Evolutionary conservation across 2,797 vertebrate species (phyloP).

Genomic region (Salmo trutta): DNA sequence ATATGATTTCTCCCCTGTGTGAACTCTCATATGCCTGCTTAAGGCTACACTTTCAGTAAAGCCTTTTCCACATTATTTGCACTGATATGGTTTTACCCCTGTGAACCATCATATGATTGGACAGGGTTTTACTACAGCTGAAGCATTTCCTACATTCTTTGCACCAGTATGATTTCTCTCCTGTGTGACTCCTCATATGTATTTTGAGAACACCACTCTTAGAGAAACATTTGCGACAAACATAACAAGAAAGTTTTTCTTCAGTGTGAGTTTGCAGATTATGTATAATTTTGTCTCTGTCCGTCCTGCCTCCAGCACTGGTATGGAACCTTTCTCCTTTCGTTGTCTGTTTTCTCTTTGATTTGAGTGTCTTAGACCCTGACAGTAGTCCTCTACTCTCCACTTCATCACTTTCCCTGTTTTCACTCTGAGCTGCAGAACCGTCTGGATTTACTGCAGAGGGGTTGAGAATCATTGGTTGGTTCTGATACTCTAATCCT

Average conservation of each 20-base stretch:
- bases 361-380: background rate
- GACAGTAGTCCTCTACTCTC: background rate
- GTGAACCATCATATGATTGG: too few species aligned
- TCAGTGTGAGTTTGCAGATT: background rate
- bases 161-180: background rate
- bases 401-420: background rate
- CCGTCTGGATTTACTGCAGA: background rate
- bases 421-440: background rate
- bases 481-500: background rate
- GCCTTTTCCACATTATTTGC: too few species aligned
- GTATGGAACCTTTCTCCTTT: background rate
- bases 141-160: background rate
- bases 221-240: too few species aligned
- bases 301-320: background rate
- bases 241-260: background rate
- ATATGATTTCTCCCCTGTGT: too few species aligned
- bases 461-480: background rate
- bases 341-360: background rate
- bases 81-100: too few species aligned
- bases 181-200: background rate
- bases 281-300: background rate
- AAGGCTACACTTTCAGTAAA: too few species aligned
- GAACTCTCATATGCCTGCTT: too few species aligned
- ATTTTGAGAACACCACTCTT: background rate
- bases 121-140: too few species aligned